Evolutionary conservation across 2,797 vertebrate species (phyloP).

Genomic region (Myripristis jacobus): DNA sequence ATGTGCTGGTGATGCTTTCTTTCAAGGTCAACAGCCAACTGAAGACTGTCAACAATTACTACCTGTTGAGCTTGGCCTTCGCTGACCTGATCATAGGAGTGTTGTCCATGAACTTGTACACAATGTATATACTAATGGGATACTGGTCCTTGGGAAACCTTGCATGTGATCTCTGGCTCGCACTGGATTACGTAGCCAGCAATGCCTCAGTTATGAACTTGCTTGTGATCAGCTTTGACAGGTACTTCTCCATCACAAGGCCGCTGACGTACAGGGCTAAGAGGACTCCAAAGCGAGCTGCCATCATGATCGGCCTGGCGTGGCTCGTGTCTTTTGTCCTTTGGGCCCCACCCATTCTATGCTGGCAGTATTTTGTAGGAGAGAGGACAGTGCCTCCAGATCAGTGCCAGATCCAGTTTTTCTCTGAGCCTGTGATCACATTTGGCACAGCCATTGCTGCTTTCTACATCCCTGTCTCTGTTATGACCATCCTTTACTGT

Average conservation of each 20-base stretch:
- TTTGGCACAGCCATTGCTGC: slow-evolving; percentile 98
- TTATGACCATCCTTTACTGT: slow-evolving; percentile 98
- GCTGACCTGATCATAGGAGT: slow-evolving; percentile 97
- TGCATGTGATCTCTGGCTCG: slow-evolving; percentile 97
- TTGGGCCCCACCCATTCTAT: slow-evolving; percentile 97
- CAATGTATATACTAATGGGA: slow-evolving; percentile 96
- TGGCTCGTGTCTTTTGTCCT: slow-evolving; percentile 96
- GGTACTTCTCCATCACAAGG: slow-evolving; percentile 98
- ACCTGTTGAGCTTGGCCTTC: slow-evolving; percentile 95
- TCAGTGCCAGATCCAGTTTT: slow-evolving; percentile 97
- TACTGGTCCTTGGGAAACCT: slow-evolving; percentile 95
- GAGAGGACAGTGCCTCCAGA: slow-evolving; percentile 87
- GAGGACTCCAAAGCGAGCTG: slow-evolving; percentile 94
- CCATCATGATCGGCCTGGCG: slow-evolving; percentile 95
- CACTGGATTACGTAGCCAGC: slow-evolving; percentile 97
- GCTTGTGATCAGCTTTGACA: slow-evolving; percentile 97
- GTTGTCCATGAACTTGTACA: slow-evolving; percentile 98
- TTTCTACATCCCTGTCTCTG: slow-evolving; percentile 96
- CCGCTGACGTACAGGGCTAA: slow-evolving; percentile 97
- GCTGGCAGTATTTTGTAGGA: slow-evolving; percentile 97
- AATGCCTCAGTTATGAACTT: slow-evolving; percentile 99
- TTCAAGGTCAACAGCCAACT: slow-evolving; percentile 99
- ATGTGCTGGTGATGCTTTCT: slow-evolving; percentile 94
- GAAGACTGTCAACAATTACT: slow-evolving; percentile 99
- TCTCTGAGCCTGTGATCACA: slow-evolving; percentile 95